Conservation (phyloP, 2,888 invertebrate species). For the Bombylius discolor region DNA sequence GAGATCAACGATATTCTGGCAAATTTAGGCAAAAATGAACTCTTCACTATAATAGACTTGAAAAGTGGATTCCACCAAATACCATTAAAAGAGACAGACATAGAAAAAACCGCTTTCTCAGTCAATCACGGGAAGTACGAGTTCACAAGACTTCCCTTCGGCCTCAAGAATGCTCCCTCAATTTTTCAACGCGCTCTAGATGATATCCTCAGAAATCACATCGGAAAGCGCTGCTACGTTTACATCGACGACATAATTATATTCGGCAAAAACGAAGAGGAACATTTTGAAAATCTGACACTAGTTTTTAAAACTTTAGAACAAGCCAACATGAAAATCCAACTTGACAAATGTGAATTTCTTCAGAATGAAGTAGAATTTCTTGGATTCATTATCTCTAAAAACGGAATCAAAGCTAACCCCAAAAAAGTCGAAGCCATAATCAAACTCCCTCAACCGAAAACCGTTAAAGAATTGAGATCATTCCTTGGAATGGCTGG, state of each 20-base stretch:
- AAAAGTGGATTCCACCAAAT: slow-evolving; percentile 10
- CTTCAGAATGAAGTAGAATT: slow-evolving; percentile 5
- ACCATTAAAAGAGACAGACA: slow-evolving; percentile 3
- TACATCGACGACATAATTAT: not conserved
- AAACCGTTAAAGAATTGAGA: slow-evolving; percentile 5
- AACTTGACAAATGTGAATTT: slow-evolving; percentile 4
- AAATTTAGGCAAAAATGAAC: not conserved
- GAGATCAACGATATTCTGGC: not conserved
- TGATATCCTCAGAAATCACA: slow-evolving; percentile 8
- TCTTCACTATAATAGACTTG: slow-evolving; percentile 2
- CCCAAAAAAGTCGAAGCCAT: slow-evolving; percentile 8
- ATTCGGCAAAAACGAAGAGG: not conserved
- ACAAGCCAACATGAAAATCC: not conserved
- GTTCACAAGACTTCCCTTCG: too few species aligned
- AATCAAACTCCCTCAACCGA: slow-evolving; percentile 1
- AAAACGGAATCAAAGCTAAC: slow-evolving; percentile 6
- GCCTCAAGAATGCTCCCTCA: too few species aligned
- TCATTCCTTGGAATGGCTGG: slow-evolving; percentile 8
- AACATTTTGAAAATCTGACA: not conserved
- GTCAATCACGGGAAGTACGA: too few species aligned
- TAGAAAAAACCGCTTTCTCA: slow-evolving; percentile 11
- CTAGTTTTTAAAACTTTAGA: slow-evolving; percentile 7
- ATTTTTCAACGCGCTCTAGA: slow-evolving; percentile 13
- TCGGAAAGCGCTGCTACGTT: slow-evolving; percentile 1
- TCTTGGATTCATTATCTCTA: slow-evolving; percentile 4